Conservation (phyloP, 2,797 vertebrate genomes). For the Clarias laeviceps region DNA sequence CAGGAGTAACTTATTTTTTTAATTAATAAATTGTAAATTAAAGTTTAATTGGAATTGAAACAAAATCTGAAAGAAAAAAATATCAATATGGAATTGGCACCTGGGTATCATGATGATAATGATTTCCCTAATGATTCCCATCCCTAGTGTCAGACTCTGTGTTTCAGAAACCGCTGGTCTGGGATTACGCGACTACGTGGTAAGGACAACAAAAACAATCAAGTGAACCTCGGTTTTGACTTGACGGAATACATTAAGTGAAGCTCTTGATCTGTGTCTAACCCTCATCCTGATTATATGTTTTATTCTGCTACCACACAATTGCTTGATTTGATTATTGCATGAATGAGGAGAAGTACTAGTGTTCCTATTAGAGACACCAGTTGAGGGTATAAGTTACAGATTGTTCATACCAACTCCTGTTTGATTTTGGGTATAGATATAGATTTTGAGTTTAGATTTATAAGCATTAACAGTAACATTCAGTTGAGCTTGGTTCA, state of each 20-base stretch:
- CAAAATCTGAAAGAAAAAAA: no score
- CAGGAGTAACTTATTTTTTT: no score
- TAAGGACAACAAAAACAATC: not conserved
- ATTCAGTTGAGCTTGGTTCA: not conserved
- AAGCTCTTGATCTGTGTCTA: not conserved
- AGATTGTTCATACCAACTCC: not conserved
- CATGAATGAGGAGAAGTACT: not conserved
- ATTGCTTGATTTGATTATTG: not conserved
- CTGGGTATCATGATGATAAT: no score
- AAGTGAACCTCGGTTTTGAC: no score
- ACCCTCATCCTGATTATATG: not conserved
- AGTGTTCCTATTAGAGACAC: constrained; percentile 11
- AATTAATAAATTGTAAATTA: no score
- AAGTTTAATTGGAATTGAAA: no score
- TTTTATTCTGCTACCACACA: not conserved
- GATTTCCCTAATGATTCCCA: no score
- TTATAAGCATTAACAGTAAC: not conserved
- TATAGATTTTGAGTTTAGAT: no score
- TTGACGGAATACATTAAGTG: not conserved
- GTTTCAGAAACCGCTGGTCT: not conserved
- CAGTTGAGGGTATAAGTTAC: not conserved
- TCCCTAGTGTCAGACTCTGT: not conserved
- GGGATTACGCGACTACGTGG: not conserved
- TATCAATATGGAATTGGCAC: no score
- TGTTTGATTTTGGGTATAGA: not conserved